These are phyloP conservation scores for Diadema setosum DNA, from an alignment of 35 echinoderm and acorn worm species.

Conservation along the genomic window DNA sequence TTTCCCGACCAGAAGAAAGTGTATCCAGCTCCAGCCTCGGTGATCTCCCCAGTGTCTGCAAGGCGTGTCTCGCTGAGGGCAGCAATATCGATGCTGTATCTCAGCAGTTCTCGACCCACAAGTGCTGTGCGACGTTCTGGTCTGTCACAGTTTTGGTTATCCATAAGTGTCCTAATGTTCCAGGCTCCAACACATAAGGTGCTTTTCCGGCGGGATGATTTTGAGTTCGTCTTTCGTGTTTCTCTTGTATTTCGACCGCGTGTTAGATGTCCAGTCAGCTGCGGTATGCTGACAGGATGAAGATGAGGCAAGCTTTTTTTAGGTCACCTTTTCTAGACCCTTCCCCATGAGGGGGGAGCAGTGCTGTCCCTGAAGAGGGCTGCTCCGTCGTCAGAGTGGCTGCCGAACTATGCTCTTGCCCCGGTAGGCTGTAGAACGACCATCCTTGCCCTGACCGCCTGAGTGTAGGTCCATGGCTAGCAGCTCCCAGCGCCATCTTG, in stretches of 20 bases:
- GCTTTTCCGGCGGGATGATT: not conserved
- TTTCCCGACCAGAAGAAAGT: not conserved
- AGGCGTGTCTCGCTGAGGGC: not conserved
- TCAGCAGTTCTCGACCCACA: not conserved
- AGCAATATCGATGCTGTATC: not conserved
- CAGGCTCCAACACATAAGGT: not conserved
- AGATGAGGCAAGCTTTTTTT: no score
- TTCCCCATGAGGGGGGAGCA: not conserved
- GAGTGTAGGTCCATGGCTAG: conserved; percentile 4
- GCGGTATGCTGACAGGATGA: not conserved
- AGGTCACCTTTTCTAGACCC: no score
- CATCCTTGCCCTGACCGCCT: not conserved
- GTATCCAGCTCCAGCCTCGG: not conserved
- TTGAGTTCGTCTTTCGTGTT: not conserved
- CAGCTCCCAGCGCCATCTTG: no score
- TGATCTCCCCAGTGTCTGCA: not conserved
- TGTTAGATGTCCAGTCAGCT: not conserved
- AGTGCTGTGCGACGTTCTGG: not conserved
- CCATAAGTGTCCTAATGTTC: not conserved
- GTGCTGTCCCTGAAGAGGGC: not conserved
- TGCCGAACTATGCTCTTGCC: not conserved
- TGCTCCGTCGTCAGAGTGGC: not conserved
- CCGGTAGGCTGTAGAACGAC: not conserved
- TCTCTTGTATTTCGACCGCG: not conserved
- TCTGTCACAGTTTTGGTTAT: not conserved